Evolutionary conservation across 2,797 vertebrate species (phyloP), one percentile per base, ranked within the genome.

Genomic region (Sebastes aleutianus): DNA sequence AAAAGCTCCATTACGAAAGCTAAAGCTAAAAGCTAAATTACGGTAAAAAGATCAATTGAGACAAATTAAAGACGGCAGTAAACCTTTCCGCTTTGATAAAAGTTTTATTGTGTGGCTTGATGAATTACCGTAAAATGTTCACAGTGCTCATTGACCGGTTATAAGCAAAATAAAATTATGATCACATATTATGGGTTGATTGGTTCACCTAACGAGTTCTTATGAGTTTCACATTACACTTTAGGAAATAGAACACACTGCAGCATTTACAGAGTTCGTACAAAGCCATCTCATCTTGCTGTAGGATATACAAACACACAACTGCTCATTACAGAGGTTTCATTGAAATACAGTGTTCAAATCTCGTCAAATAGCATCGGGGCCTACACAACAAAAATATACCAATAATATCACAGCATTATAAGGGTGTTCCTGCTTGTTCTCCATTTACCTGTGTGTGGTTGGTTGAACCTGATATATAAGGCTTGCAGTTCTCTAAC

Each of bases 101-200:
- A 90, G 59, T 87, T 96, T 96, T 96, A 95, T 96, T 96, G 84
- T 88, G 87, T 77, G 70, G 66, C 71, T 93, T 75, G 11, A 57
- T 79, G 16, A 74, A 81, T 90, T 89, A 78, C 26, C 31, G 77
- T 74, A 36, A 87, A 74, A 61, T 71, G 70, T 90, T 90, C 78
- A 88, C 79, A 93, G 67, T 87, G 88, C 87, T 90, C 74, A 67
- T 89, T 76, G 76, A 74, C 54, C 82, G 88, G 84, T 91, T 90
- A 88, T 81, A 88, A 87, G 87, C 82, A 80, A 90, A 87, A 89
- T 91, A 85, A 83, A 88, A 85, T 18, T 85, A 88, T 91, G 82
- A 91, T 88, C 87, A 92, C 81, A 92, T 66, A 80, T 65, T 66
- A 82, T 65, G 73, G 27, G 72, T 77, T 73, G 71, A 86, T 32